Evolutionary conservation across 2,797 vertebrate genomes (phyloP).

Genomic region (Sebastiscus albofasciatus): DNA sequence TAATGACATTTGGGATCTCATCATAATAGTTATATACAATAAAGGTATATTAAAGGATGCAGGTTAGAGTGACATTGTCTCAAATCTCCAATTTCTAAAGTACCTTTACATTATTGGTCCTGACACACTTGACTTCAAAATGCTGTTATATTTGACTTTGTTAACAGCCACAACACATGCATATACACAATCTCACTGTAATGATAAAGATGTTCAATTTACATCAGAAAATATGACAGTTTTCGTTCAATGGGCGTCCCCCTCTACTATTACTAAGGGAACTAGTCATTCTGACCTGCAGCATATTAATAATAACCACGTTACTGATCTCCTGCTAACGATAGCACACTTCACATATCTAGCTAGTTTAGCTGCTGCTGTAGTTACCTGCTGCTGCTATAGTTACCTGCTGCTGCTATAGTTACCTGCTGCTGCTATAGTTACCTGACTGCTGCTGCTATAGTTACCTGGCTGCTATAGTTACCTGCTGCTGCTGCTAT

Average conservation of each 20-base stretch:
- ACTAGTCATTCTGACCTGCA: neutral
- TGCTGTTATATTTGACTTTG: neutral
- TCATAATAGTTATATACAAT: neutral
- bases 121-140: neutral
- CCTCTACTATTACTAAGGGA: neutral
- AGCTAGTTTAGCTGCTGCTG: neutral
- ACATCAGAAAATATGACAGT: neutral
- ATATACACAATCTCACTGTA: neutral
- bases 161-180: neutral
- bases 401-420: too few relatives aligned
- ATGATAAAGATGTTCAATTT: neutral
- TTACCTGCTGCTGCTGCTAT: too few relatives aligned
- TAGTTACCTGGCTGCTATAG: too few relatives aligned
- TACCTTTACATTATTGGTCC: neutral
- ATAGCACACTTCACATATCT: slow-evolving; percentile 34
- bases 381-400: too few relatives aligned
- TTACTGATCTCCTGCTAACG: slow-evolving; percentile 4
- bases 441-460: too few relatives aligned
- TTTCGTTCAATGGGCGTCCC: neutral
- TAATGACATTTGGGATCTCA: neutral
- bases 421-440: too few relatives aligned
- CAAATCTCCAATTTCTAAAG: neutral
- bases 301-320: neutral
- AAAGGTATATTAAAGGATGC: neutral
- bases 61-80: neutral